Percentiles rank a stretch among this genome's conserved stretches.
phyloP scores from a whole-genome alignment of 2,888 invertebrate species.

The Netelia melanura region DNA sequence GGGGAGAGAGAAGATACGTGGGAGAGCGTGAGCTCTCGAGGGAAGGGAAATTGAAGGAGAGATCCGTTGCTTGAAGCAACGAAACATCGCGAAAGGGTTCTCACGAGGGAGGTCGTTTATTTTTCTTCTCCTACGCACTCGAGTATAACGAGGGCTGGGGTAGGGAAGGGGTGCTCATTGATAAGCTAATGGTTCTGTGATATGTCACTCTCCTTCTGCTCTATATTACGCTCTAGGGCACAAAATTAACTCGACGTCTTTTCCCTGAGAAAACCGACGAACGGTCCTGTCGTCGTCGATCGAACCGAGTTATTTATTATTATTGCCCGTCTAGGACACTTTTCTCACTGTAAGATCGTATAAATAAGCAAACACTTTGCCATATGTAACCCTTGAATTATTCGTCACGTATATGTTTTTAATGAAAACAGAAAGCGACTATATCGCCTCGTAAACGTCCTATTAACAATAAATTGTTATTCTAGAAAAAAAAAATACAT shows the following conservation, averaged over 20 bases:
- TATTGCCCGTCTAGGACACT: slow-evolving; percentile 57
- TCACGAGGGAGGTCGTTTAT: slow-evolving; percentile 80
- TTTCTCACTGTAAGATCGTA: slow-evolving; percentile 30
- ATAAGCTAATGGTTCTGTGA: slow-evolving; percentile 81
- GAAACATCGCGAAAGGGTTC: slow-evolving; percentile 73
- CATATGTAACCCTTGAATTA: neutral
- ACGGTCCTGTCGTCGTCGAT: slow-evolving; percentile 34
- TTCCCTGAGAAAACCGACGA: slow-evolving; percentile 70
- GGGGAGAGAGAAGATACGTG: slow-evolving; percentile 61
- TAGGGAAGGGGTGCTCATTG: slow-evolving; percentile 76
- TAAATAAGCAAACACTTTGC: slow-evolving; percentile 15
- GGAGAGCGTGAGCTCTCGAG: slow-evolving; percentile 70
- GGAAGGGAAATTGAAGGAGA: slow-evolving; percentile 63
- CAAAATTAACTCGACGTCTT: neutral
- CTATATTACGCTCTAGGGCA: neutral
- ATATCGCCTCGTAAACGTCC: neutral
- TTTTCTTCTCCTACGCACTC: slow-evolving; percentile 79
- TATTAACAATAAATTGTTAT: neutral
- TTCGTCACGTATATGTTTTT: slow-evolving; percentile 49
- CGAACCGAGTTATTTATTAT: slow-evolving; percentile 58
- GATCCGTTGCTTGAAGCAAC: slow-evolving; percentile 46
- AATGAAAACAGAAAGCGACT: slow-evolving; percentile 42
- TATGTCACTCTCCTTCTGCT: slow-evolving; percentile 70
- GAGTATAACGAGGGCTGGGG: slow-evolving; percentile 55
- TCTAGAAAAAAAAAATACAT: too few relatives aligned